Percentiles rank a stretch among this genome's conserved stretches.
Evolutionary conservation across 1,140 invertebrate genomes (phyloP).

Genomic region (Leptinotarsa lineolata): DNA sequence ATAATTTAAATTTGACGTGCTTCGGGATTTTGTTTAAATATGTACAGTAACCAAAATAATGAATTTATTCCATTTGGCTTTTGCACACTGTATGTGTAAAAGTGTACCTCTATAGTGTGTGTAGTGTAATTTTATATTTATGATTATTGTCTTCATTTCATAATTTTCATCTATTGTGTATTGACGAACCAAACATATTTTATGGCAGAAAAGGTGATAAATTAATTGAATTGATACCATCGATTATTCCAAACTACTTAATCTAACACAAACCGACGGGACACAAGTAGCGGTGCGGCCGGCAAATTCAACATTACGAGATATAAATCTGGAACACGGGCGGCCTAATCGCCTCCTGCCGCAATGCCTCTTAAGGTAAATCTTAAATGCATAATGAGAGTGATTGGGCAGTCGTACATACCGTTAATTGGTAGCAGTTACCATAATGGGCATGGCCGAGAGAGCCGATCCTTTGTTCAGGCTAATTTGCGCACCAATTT

Average conservation of each 20-base stretch:
- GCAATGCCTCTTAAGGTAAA: conserved; percentile 30
- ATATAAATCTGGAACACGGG: conserved; percentile 1
- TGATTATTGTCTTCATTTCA: no score
- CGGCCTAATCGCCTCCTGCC: conserved; percentile 14
- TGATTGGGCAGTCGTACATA: conserved; percentile 36
- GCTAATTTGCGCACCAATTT: conserved; percentile 43
- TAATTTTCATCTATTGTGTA: no score
- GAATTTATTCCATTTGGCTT: no score
- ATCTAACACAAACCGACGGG: not conserved
- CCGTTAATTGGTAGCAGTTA: conserved; percentile 42
- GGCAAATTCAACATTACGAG: not conserved
- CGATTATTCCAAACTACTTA: not conserved
- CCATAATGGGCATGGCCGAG: conserved; percentile 32
- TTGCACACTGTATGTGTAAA: no score
- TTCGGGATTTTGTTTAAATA: no score
- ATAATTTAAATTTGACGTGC: no score
- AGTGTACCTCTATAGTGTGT: no score
- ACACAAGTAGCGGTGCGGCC: not conserved
- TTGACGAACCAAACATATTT: no score
- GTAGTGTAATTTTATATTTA: no score
- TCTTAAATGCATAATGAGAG: conserved; percentile 30
- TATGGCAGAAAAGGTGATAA: not conserved
- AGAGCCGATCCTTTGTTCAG: conserved; percentile 32
- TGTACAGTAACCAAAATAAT: no score
- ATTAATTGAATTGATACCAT: not conserved